These are phyloP conservation scores for Gymnarchus niloticus DNA, from an alignment of 2,113 vertebrate genomes.

Conservation along the genomic window DNA sequence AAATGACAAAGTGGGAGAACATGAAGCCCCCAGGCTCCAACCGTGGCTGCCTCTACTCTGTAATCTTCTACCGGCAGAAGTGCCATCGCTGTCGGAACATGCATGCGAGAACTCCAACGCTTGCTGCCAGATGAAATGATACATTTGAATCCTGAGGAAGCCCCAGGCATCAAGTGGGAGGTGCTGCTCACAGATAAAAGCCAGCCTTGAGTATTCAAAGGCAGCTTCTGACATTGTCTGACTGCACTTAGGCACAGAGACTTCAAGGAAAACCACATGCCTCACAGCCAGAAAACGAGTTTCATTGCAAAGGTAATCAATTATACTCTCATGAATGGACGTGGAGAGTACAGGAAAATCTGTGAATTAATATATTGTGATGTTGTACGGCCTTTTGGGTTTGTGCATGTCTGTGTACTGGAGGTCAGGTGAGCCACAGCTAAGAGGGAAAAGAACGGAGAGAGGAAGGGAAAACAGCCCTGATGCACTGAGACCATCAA, in stretches of 20 bases:
- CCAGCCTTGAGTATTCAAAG: slow-evolving; percentile 2
- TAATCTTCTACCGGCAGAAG: slow-evolving; percentile 2
- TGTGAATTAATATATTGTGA: background rate
- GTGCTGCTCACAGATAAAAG: background rate
- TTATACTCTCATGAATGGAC: slow-evolving; percentile 8
- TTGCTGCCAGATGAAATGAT: slow-evolving; percentile 1
- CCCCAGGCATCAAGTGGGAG: background rate
- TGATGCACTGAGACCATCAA: slow-evolving; percentile 8
- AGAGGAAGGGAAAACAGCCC: background rate
- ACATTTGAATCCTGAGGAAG: background rate
- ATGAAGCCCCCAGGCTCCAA: background rate
- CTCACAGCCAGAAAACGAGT: background rate
- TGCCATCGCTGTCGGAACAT: background rate
- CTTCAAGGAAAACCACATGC: background rate
- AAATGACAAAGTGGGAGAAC: background rate
- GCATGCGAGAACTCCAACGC: background rate
- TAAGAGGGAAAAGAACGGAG: background rate
- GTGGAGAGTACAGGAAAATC: background rate
- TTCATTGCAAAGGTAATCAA: slow-evolving; percentile 5
- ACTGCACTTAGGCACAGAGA: background rate
- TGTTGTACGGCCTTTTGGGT: background rate
- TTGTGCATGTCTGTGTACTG: background rate
- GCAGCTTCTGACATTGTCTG: background rate
- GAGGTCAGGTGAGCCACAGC: background rate
- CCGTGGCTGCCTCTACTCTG: background rate